phyloP scores from a whole-genome alignment of 2,113 vertebrate genomes.

The Paratilapia polleni region DNA sequence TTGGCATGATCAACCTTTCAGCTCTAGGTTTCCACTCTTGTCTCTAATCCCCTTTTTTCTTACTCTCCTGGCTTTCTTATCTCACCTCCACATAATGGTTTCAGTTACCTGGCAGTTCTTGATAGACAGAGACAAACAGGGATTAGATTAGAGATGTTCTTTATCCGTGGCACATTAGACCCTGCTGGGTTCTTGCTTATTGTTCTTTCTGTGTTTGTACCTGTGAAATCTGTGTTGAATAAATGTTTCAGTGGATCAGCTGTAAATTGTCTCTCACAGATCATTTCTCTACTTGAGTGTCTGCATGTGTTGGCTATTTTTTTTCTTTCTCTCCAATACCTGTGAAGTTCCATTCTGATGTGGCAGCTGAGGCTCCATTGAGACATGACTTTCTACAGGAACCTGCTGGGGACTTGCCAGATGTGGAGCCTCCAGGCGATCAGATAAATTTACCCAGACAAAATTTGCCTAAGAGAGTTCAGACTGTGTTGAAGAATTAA shows the following conservation, averaged over 20 bases:
- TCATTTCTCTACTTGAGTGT: neutral
- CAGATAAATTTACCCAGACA: neutral
- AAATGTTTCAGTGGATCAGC: neutral
- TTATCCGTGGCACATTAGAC: neutral
- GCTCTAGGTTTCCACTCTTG: neutral
- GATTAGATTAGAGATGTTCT: conserved; percentile 36
- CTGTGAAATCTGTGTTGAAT: neutral
- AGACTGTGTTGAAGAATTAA: neutral
- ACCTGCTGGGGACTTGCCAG: neutral
- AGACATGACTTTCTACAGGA: neutral
- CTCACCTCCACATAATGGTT: conserved; percentile 7
- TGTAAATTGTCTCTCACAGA: neutral
- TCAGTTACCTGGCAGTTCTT: neutral
- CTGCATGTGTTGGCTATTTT: neutral
- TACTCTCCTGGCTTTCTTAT: neutral
- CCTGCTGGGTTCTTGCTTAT: neutral
- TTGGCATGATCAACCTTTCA: too few species aligned
- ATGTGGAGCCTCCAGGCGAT: neutral
- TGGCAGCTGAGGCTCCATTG: neutral
- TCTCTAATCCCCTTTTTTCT: neutral
- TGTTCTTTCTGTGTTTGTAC: neutral
- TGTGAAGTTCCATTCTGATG: conserved; percentile 29
- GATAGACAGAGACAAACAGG: neutral
- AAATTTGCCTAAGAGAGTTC: neutral
- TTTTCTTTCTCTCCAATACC: neutral